Evolutionary conservation across 2,888 invertebrate species (phyloP), one percentile per base, ranked within the genome.

Genomic region (Thera britannica): DNA sequence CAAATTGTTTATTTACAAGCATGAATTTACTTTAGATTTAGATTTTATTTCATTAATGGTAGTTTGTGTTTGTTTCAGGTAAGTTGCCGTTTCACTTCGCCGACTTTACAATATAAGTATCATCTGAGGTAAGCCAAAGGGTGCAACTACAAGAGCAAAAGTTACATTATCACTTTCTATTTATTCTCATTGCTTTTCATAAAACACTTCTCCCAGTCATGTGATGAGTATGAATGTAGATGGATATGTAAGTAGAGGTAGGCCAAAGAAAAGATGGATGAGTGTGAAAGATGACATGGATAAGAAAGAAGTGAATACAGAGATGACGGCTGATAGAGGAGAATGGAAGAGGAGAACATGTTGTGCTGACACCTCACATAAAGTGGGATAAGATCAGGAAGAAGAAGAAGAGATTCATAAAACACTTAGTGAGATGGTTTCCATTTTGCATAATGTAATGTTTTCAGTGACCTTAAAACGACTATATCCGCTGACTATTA

Each of bases 401-500:
- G 23, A 23, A 23, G 23, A 23, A 23, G 23, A 23, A 23, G 23
- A 23, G 23, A 81, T 81, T 80, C 76, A 78, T 77, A 74, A 75
- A 75, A 72, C 65, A 77, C 80, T 81, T 72, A 74, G 72, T 69
- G 70, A 65, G 72, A 74, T 71, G 67, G 72, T 36, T 55, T 34
- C 35, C 8, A 54, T 48, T 36, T 55, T 79, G 77, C 79, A 80
- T 82, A 81, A 79, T 80, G 77, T 70, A 78, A 76, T 77, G 75
- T 78, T 79, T 80, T 77, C 74, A 75, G 74, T 77, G 72, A 81
- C 75, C 77, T 78, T 79, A 67, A 75, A 77, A 77, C 77, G 72
- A 62, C 68, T 78, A 77, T 73, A 78, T 76, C 38, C n/a, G 69
- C 58, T 46, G 67, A 66, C 72, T 74, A 77, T 79, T 77, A 77